Evolutionary conservation across 2,888 invertebrate species (phyloP).

Genomic region (Drosophila gaucha): DNA sequence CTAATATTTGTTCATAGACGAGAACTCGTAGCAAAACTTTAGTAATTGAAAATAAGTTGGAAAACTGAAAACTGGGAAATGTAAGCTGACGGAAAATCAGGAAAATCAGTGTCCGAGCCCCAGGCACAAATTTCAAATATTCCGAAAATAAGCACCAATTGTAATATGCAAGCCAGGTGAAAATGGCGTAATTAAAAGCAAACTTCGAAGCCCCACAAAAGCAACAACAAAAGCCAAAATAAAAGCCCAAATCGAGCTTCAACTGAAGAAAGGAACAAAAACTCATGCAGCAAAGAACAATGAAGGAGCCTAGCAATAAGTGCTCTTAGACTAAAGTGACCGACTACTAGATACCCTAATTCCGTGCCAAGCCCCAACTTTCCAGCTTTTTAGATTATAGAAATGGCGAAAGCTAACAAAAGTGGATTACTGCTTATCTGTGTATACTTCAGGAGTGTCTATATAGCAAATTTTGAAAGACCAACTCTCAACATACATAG

Average conservation of each 20-base stretch:
- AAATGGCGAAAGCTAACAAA: too few species aligned
- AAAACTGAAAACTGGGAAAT: neutral
- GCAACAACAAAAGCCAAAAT: constrained; percentile 14
- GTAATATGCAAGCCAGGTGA: constrained; percentile 12
- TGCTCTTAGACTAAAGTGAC: neutral
- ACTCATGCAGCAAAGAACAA: constrained; percentile 13
- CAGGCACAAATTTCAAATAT: constrained; percentile 10
- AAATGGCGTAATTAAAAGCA: constrained; percentile 45
- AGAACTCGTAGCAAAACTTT: neutral
- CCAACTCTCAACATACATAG: too few species aligned
- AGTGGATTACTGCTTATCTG: too few species aligned
- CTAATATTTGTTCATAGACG: too few species aligned
- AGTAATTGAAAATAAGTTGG: neutral
- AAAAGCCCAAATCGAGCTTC: constrained; percentile 19
- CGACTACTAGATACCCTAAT: neutral
- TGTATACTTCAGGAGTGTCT: too few species aligned
- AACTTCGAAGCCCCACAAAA: constrained; percentile 31
- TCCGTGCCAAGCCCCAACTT: too few species aligned
- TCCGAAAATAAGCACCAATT: constrained; percentile 9
- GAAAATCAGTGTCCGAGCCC: constrained; percentile 11
- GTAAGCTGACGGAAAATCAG: neutral
- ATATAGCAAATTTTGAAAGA: too few species aligned
- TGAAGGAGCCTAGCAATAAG: neutral
- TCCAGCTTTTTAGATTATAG: too few species aligned
- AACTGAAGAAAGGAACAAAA: constrained; percentile 5